A percentile compares a stretch with the other conserved stretches of the same genome.
Conservation (phyloP, 2,888 invertebrate genomes). For the Cantharis lateralis region DNA sequence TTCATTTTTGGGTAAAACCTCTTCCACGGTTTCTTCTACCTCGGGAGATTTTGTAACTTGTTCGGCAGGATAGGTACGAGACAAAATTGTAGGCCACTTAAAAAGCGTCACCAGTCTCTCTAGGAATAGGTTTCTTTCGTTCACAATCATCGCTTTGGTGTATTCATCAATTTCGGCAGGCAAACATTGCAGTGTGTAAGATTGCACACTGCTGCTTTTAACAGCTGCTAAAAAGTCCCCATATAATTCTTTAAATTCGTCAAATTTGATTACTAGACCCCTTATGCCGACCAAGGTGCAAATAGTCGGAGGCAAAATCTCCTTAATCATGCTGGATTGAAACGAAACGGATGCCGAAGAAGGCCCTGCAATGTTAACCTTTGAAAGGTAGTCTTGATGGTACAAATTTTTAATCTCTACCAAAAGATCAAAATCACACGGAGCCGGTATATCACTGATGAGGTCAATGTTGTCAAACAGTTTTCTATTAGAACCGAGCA, state of each 20-base stretch:
- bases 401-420: background rate
- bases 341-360: background rate
- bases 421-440: background rate
- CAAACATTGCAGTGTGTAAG: background rate
- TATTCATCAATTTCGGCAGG: background rate
- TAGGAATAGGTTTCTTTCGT: conserved; percentile 15
- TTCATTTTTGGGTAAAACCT: background rate
- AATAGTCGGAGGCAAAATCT: conserved; percentile 37
- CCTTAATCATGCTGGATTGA: background rate
- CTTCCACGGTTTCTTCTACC: background rate
- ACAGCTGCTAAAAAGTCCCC: conserved; percentile 9
- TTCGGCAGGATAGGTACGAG: conserved; percentile 4
- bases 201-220: background rate
- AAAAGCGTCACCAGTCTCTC: conserved; percentile 26
- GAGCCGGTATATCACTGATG: background rate
- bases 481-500: conserved; percentile 9
- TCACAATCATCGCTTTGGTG: background rate
- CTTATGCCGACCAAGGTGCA: conserved; percentile 38
- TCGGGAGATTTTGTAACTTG: background rate
- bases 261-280: conserved; percentile 36
- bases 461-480: background rate
- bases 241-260: conserved; percentile 27
- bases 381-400: background rate
- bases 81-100: conserved; percentile 35
- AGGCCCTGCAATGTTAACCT: background rate